phyloP scores from a whole-genome alignment of 2,113 vertebrate species.

The Lota lota region DNA sequence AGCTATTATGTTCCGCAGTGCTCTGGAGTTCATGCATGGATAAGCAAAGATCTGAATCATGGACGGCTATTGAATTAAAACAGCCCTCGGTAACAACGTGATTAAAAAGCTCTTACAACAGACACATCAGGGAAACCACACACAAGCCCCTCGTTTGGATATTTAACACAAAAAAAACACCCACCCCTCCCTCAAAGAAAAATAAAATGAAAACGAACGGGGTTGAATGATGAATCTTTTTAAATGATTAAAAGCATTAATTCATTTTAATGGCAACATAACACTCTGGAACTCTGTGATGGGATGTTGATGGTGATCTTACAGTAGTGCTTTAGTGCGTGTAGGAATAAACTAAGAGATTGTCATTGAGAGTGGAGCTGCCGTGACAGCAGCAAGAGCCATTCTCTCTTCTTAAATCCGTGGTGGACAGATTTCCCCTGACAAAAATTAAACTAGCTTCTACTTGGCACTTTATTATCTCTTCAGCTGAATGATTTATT shows the following conservation, averaged over 20 bases:
- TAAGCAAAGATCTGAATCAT: conserved; percentile 70
- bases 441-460: conserved; percentile 83
- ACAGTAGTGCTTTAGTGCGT: conserved; percentile 24
- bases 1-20: conserved; percentile 62
- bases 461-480: conserved; percentile 85
- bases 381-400: conserved; percentile 23
- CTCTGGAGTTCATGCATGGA: conserved; percentile 61
- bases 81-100: conserved; percentile 64
- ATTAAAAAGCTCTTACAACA: conserved; percentile 70
- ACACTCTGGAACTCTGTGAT: conserved; percentile 27
- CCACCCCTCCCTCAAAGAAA: too few relatives aligned
- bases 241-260: conserved; percentile 61
- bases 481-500: conserved; percentile 87
- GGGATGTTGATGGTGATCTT: conserved; percentile 33
- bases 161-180: conserved; percentile 15
- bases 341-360: conserved; percentile 47
- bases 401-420: conserved; percentile 61
- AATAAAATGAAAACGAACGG: neutral
- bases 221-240: conserved; percentile 52
- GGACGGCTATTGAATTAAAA: conserved; percentile 70
- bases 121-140: conserved; percentile 23
- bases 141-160: conserved; percentile 31
- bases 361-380: conserved; percentile 55
- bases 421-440: conserved; percentile 79
- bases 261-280: conserved; percentile 58